Evolutionary conservation across 1,140 invertebrate species (phyloP), one percentile per base, ranked within the genome.

Genomic region (Lepidostoma basale): DNA sequence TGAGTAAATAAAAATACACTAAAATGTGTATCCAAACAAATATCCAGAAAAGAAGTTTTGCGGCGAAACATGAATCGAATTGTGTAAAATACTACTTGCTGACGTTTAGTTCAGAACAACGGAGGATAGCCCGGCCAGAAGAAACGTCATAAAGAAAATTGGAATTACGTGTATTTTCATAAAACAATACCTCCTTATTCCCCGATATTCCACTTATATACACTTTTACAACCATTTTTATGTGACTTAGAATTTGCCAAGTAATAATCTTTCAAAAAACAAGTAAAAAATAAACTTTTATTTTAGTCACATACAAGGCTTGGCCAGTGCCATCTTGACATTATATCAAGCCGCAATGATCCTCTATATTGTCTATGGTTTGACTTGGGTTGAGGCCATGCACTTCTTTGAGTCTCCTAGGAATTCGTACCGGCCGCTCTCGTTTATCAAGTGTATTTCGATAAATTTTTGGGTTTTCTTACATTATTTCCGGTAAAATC

Each of bases 201-300:
- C 92, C 92, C 75, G 92, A 94, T 83, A 94, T 94, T 74, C 92
- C 92, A 78, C 92, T 94, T 79, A 94, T 86, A 81, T 92, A 95
- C 70, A 95, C 87, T 88, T 94, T 95, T 71, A 95, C 88, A 77
- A 90, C 92, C 93, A 95, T 95, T 82, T 62, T 63, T 20, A 45
- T 45, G 44, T 58, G 36, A 59, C 39, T 67, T 59, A 22, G 26
- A 30, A 26, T 45, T 67, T 26, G 40, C 25, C 45, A 33, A 67
- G 52, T 25, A 26, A 45, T 36, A 44, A 58, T 56, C 63, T 42
- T 59, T 30, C 54, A 67, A 59, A 62, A 67, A 67, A 67, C 52
- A 59, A 67, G 64, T 59, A 67, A 67, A 67, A 67, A 67, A 67
- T 67, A 67, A 59, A 67, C 64, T 67, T 67, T 67, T 67, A 67